Base-by-base conservation (phyloP, 1,140 invertebrate genomes). In the Drosophila ercepeae region DNA sequence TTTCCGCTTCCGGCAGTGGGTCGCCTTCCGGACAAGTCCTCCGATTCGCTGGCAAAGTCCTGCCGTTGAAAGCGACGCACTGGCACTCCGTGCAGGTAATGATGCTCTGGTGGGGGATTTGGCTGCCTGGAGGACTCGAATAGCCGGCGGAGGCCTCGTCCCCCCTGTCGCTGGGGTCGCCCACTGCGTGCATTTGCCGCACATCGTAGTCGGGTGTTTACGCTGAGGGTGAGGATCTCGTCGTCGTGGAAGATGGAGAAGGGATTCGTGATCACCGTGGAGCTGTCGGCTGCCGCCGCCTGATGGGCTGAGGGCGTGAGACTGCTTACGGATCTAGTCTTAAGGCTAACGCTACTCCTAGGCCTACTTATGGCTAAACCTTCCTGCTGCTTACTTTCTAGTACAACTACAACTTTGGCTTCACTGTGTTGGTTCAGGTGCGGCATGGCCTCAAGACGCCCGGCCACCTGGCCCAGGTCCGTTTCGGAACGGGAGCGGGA, bases 161-260 rank as follows among this genome's bases (percentile, higher is more conserved):
- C 29, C n/a, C 48, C 59, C 25, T 41, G 75, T 42, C 54, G 69
- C 13, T 63, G 79, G 13, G 68, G 64, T 1, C 65, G 50, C 2
- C 51, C 48, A 9, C 45, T 27, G 5, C 78, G 45, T 6, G 78
- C 58, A 32, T 42, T 73, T 2, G 58, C 75, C 8, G 74, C 75
- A 21, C 32, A 68, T 4, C 89, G 68, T 16, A 90, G 51, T 2
- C 89, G 68, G 0, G 86, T 72, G 32, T 89, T 89, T 0, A 90
- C 81, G 32, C 57, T 81, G 0, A 90, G 53, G 0, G 84, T 89
- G 9, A 90, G 61, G 11, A 82, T 83, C 41, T 91, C 86, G 44
- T 91, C 86, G 29, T 91, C 90, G 57, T 91, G 88, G 25, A 91
- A 91, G 18, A 91, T 91, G 44, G 90, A 91, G 48, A 91, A 91